These are phyloP conservation scores for Zygogramma bicolorata DNA, from an alignment of 2,888 invertebrate genomes.

Conservation along the genomic window DNA sequence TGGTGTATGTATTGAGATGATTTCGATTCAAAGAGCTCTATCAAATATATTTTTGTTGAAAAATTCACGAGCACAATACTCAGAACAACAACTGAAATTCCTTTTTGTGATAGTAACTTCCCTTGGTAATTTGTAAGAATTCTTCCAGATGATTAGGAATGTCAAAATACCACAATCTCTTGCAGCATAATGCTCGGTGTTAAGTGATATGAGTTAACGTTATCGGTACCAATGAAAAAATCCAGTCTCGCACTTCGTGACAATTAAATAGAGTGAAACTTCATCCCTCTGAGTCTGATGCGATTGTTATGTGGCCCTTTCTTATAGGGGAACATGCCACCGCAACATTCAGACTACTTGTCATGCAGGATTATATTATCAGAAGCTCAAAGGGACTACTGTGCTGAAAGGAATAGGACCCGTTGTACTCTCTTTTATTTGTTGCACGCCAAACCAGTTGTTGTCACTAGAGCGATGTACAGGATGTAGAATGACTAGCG, in stretches of 20 bases:
- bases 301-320: neutral
- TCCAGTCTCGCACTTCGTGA: neutral
- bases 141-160: too few species aligned
- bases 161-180: too few species aligned
- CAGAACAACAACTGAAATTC: too few species aligned
- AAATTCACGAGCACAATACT: too few species aligned
- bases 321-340: neutral
- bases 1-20: too few species aligned
- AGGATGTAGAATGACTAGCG: neutral
- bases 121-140: too few species aligned
- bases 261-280: neutral
- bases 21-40: too few species aligned
- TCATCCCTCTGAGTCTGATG: neutral
- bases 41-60: too few species aligned
- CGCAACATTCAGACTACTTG: neutral
- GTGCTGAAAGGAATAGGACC: neutral
- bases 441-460: neutral
- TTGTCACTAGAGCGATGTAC: neutral
- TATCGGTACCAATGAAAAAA: neutral
- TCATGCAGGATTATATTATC: neutral
- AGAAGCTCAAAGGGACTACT: neutral
- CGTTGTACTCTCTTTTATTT: neutral
- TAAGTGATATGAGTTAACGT: too few species aligned
- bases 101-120: too few species aligned
- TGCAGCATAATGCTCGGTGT: too few species aligned